Percentiles rank a stretch among this genome's conserved stretches.
Conservation (phyloP, 1,140 invertebrate species). For the Drosophila varians region DNA sequence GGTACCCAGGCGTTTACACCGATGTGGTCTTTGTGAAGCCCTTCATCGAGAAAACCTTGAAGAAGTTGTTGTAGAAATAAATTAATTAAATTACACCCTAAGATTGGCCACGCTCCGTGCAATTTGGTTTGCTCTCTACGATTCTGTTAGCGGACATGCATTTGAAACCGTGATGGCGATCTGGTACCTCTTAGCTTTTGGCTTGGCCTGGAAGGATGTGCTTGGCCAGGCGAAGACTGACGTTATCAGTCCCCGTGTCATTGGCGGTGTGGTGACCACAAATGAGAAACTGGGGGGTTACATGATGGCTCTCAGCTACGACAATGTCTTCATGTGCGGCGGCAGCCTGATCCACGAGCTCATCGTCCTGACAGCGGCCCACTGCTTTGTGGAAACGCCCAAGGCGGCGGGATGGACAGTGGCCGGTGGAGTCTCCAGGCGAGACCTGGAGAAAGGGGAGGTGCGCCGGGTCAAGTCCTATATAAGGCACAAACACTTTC, state of each 20-base stretch:
- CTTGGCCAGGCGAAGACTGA: not conserved
- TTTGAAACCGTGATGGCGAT: not conserved
- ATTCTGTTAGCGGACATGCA: not conserved
- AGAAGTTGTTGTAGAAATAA: not conserved
- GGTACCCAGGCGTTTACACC: constrained; percentile 68
- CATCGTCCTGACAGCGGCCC: constrained; percentile 56
- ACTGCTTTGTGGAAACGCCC: constrained; percentile 39
- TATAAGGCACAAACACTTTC: constrained; percentile 16
- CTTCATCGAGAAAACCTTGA: constrained; percentile 46
- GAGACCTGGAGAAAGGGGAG: constrained; percentile 10
- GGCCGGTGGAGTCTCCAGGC: constrained; percentile 33
- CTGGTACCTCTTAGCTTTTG: not conserved
- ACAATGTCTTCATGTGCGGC: constrained; percentile 45
- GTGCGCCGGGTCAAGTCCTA: not conserved
- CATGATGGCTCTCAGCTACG: constrained; percentile 34
- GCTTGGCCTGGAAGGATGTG: not conserved
- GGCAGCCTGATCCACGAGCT: constrained; percentile 30
- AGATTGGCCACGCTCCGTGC: constrained; percentile 13
- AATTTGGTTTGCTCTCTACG: not conserved
- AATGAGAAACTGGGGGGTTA: constrained; percentile 48
- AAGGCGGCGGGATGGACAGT: not conserved
- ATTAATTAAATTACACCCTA: constrained; percentile 1
- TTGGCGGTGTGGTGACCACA: constrained; percentile 51
- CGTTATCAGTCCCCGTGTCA: constrained; percentile 22
- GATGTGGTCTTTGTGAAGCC: constrained; percentile 60